phyloP scores from a whole-genome alignment of 2,888 invertebrate genomes.

The Hypolimnas misippus region DNA sequence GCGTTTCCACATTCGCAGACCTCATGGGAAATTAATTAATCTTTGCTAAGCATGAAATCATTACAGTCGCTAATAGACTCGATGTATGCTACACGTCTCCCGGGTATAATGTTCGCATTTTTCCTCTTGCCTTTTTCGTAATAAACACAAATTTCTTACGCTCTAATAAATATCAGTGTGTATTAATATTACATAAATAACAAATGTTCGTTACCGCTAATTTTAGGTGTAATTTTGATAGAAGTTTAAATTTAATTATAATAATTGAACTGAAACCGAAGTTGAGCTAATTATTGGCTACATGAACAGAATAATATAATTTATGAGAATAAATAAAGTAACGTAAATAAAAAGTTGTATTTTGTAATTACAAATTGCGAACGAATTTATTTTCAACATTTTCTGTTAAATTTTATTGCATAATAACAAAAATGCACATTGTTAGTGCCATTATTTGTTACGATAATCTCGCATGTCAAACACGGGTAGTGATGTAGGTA shows the following conservation, averaged over 20 bases:
- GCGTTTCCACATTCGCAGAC: background rate
- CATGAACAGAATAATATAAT: no score
- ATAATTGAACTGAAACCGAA: no score
- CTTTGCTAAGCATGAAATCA: conserved; percentile 13
- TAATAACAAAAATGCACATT: background rate
- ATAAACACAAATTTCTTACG: no score
- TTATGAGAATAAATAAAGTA: no score
- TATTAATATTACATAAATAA: background rate
- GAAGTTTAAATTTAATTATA: no score
- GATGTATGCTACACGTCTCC: background rate
- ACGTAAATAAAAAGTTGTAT: no score
- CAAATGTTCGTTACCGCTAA: background rate
- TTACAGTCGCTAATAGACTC: conserved; percentile 5
- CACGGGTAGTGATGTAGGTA: background rate
- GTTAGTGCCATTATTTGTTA: background rate
- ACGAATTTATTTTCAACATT: no score
- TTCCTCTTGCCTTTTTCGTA: background rate
- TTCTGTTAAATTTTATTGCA: background rate
- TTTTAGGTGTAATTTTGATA: no score
- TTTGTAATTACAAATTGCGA: no score
- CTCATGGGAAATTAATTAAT: conserved; percentile 28
- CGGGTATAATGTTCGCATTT: background rate
- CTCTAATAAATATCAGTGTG: background rate
- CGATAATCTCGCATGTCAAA: background rate
- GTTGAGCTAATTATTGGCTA: no score